phyloP scores from a whole-genome alignment of 1,140 invertebrate species.

The Cyclina sinensis region DNA sequence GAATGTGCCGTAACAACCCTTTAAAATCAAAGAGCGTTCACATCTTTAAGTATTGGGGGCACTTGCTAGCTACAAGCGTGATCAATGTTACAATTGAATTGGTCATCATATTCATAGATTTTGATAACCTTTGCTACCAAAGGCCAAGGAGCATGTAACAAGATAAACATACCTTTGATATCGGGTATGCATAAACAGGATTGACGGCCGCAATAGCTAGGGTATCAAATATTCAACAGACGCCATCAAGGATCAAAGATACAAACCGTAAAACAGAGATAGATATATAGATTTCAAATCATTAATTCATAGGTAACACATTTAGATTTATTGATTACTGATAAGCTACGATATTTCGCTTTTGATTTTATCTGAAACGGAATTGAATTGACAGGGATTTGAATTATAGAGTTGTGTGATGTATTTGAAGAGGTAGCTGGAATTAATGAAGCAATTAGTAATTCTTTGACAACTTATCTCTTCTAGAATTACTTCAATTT shows the following conservation, averaged over 20 bases:
- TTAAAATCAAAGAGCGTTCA: no score
- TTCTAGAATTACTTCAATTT: not conserved
- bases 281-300: not conserved
- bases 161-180: not conserved
- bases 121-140: constrained; percentile 7
- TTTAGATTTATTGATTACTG: not conserved
- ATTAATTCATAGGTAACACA: not conserved
- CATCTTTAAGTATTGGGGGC: no score
- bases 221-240: not conserved
- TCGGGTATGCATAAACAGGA: not conserved
- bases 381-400: not conserved
- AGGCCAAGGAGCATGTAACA: not conserved
- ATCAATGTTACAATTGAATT: not conserved
- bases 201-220: not conserved
- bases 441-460: not conserved
- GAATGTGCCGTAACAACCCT: no score
- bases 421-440: not conserved
- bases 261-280: not conserved
- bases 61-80: not conserved
- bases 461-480: not conserved
- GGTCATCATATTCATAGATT: not conserved
- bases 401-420: not conserved
- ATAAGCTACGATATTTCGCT: not conserved
- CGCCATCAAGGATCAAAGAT: not conserved
- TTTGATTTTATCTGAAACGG: not conserved